Base-by-base conservation (phyloP, 1,140 invertebrate genomes). In the Platyura marginata region DNA sequence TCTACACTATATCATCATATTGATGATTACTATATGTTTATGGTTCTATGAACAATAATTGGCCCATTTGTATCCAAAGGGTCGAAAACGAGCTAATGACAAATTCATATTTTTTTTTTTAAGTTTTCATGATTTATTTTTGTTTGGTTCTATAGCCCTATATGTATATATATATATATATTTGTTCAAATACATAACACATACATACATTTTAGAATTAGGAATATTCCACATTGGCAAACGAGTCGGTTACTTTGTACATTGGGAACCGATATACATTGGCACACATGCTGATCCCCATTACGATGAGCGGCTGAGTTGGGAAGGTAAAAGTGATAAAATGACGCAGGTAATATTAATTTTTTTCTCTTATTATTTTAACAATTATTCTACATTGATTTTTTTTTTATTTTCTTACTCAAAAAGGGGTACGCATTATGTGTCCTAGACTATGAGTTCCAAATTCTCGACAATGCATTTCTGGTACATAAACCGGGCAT, bases 241-340 rank as follows among this genome's bases (percentile, higher is more conserved):
- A 52, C 66, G 87, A 19, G 76, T 69, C 3, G 81, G 83, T 13
- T 74, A 73, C 43, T 83, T 77, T 54, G 68, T 83, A 18, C 81
- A 86, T 54, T 92, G 88, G 88, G 87, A 91, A 60, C 87, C 87
- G 1, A 87, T 89, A 48, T 89, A 81, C 49, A 87, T 89, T 46
- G 85, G 84, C 19, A 87, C 83, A 0, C 78, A 87, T 59, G 65
- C 74, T 8, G 88, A 92, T 54, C 88, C 89, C 0, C 67, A 86
- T 41, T 94, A 92, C 54, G 88, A 92, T 48, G 79, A 88, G 55
- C 68, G 85, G 56, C 71, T 88, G 18, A 85, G 79, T 54, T 89
- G 85, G 85, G 83, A 89, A 55, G 85, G 85, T 40, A 85, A 84
- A 62, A 85, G 82, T 59, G 84, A 89, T 61, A 89, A 89, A 68